These are phyloP conservation scores for Irena cyanogastra DNA, from an alignment of 2,113 vertebrate genomes.

Conservation along the genomic window DNA sequence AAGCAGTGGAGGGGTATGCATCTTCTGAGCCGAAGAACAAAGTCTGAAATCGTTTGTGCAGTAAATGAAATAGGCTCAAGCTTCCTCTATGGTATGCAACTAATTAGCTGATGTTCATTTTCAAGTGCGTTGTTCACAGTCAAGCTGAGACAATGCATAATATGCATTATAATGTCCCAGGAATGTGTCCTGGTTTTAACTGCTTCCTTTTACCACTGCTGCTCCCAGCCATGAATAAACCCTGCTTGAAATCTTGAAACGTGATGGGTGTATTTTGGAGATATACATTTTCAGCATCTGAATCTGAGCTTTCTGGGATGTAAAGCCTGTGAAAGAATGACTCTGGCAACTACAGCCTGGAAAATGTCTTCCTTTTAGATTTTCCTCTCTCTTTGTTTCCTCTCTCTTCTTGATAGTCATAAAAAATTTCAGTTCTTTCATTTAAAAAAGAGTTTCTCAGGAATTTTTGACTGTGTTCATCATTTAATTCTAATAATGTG, in stretches of 20 bases:
- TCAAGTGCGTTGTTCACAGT: slow-evolving; percentile 22
- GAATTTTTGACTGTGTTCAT: not conserved
- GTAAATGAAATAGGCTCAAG: slow-evolving; percentile 38
- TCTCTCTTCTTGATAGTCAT: not conserved
- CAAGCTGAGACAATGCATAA: slow-evolving; percentile 48
- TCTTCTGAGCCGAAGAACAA: not conserved
- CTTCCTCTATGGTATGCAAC: slow-evolving; percentile 28
- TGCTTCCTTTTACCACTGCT: slow-evolving; percentile 1
- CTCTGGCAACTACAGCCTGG: not conserved
- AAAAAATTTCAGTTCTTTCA: not conserved
- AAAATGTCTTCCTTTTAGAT: not conserved
- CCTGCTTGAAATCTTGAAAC: slow-evolving; percentile 7
- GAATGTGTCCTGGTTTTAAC: slow-evolving; percentile 40
- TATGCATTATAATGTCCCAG: slow-evolving; percentile 42
- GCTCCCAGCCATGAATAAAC: slow-evolving; percentile 22
- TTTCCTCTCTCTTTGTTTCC: not conserved
- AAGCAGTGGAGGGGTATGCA: not conserved
- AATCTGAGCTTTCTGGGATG: not conserved
- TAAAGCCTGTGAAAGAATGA: not conserved
- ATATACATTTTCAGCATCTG: not conserved
- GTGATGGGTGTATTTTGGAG: slow-evolving; percentile 14
- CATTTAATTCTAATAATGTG: not conserved
- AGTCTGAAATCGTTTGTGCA: slow-evolving; percentile 30
- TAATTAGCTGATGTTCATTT: slow-evolving; percentile 62
- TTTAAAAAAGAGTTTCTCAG: not conserved